A percentile compares a stretch with the other conserved stretches of the same genome.
phyloP scores from a whole-genome alignment of 2,888 invertebrate species.

The Scaptomyza flava region DNA sequence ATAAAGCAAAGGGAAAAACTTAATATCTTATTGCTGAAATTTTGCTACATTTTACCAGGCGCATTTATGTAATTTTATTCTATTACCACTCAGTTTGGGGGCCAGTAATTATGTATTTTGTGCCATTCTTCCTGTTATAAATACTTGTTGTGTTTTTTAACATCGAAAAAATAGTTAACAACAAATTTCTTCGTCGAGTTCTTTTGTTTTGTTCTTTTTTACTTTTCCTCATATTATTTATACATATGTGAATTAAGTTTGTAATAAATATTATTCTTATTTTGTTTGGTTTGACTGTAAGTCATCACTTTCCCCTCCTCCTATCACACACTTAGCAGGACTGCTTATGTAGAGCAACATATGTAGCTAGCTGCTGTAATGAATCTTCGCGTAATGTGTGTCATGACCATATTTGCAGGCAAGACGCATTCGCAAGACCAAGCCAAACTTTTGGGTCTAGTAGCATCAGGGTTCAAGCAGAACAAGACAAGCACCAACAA shows the following conservation, averaged over 20 bases:
- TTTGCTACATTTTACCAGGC: not conserved
- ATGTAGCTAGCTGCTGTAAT: not conserved
- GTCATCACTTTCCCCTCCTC: conserved; percentile 30
- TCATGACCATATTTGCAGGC: conserved; percentile 64
- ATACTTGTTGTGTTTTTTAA: not conserved
- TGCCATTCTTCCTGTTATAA: not conserved
- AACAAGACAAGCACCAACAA: conserved; percentile 12
- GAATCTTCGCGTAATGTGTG: conserved; percentile 41
- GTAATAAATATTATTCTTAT: no score
- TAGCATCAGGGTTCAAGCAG: conserved; percentile 24
- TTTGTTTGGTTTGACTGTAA: not conserved
- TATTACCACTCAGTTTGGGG: conserved; percentile 15
- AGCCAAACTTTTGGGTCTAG: conserved; percentile 13
- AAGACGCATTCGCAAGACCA: conserved; percentile 19
- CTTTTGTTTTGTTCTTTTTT: no score
- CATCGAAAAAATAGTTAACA: not conserved
- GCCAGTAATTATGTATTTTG: conserved; percentile 45
- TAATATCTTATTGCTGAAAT: conserved; percentile 30
- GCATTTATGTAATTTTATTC: conserved; percentile 32
- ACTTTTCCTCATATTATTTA: no score
- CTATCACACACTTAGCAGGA: conserved; percentile 24
- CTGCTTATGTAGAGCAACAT: not conserved
- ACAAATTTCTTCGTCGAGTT: no score
- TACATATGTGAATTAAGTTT: no score
- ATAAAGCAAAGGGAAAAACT: conserved; percentile 22